These are phyloP conservation scores for Adoxophyes honmai DNA, from an alignment of 1,140 invertebrate species.

Conservation along the genomic window DNA sequence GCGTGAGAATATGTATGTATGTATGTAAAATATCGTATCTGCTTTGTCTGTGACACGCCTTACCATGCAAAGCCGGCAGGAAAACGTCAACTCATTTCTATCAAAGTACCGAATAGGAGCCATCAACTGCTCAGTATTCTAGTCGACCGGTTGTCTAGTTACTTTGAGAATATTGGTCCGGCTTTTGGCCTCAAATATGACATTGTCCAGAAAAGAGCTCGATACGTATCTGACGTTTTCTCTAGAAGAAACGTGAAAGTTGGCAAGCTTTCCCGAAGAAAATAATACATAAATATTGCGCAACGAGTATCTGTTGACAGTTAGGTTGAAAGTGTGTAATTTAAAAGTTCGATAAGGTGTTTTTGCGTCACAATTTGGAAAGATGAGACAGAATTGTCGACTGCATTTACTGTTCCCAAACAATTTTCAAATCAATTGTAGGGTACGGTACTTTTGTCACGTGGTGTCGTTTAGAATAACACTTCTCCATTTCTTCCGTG, in stretches of 20 bases:
- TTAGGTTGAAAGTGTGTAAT: background rate
- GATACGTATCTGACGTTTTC: background rate
- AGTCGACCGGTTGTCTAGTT: slow-evolving; percentile 46
- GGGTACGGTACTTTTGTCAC: too few species aligned
- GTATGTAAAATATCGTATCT: too few species aligned
- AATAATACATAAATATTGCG: slow-evolving; percentile 12
- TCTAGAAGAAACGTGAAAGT: slow-evolving; percentile 2
- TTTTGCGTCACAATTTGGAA: too few species aligned
- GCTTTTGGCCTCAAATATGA: slow-evolving; percentile 44
- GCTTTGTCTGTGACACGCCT: too few species aligned
- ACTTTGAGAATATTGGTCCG: slow-evolving; percentile 52
- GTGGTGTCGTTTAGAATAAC: too few species aligned
- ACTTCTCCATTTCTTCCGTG: too few species aligned
- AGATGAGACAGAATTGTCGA: too few species aligned
- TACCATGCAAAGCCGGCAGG: background rate
- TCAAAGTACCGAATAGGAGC: slow-evolving; percentile 32
- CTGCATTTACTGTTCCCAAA: too few species aligned
- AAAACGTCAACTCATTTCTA: slow-evolving; percentile 5
- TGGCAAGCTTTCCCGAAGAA: background rate
- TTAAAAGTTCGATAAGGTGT: background rate
- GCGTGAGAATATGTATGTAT: too few species aligned
- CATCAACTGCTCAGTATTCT: slow-evolving; percentile 46
- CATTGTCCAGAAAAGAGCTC: slow-evolving; percentile 18
- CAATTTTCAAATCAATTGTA: too few species aligned
- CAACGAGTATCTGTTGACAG: background rate